Conservation (phyloP, 2,797 vertebrate genomes). For the Enteromius unitaeniatus region DNA sequence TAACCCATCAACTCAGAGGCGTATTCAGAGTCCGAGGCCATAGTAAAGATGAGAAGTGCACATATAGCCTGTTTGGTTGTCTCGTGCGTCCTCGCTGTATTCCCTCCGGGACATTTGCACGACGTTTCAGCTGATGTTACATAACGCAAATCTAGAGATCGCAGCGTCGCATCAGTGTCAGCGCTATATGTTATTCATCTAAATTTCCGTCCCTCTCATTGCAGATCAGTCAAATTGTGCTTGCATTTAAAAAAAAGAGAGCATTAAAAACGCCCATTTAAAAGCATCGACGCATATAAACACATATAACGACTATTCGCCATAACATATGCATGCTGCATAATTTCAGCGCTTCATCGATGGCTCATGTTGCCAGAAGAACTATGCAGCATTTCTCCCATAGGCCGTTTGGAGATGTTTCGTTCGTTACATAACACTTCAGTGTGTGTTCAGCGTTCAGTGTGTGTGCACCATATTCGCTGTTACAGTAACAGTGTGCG, state of each 20-base stretch:
- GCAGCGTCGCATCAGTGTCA: conserved; percentile 59
- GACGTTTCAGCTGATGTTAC: conserved; percentile 63
- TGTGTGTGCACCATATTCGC: conserved; percentile 66
- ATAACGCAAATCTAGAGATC: conserved; percentile 60
- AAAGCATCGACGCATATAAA: conserved; percentile 4
- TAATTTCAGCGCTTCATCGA: conserved; percentile 51
- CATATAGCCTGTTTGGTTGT: no score
- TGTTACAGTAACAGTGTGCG: conserved; percentile 61
- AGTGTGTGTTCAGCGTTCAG: conserved; percentile 36
- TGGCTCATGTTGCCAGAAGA: conserved; percentile 62
- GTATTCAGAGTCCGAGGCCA: not conserved
- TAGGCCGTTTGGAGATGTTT: conserved; percentile 73
- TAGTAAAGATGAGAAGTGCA: not conserved
- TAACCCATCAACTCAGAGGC: not conserved
- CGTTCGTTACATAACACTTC: conserved; percentile 82
- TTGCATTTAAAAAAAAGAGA: no score
- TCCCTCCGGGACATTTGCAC: conserved; percentile 65
- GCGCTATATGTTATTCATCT: conserved; percentile 48
- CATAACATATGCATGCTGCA: conserved; percentile 36
- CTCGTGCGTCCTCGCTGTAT: conserved; percentile 55
- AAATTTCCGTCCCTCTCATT: conserved; percentile 38
- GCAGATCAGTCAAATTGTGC: not conserved
- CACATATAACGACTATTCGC: not conserved
- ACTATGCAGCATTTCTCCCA: conserved; percentile 69
- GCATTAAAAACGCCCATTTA: not conserved